Base-by-base conservation (phyloP, 2,888 invertebrate species). In the Ormia ochracea region DNA sequence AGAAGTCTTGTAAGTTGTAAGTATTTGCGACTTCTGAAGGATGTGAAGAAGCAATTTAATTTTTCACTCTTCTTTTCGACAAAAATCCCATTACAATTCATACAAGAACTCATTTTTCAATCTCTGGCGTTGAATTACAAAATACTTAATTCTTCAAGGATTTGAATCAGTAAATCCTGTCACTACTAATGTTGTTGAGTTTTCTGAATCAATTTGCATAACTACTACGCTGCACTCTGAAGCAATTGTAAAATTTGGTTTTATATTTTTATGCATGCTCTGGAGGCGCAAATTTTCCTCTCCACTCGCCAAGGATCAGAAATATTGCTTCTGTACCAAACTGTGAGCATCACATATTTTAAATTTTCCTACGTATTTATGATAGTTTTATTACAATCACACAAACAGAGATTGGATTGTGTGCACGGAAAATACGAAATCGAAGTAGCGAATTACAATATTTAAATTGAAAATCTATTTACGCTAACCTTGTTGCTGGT, bases 401-500 rank as follows among this genome's bases (percentile, higher is more conserved):
- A 31, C 10, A 70, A 59, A 50, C n/a, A n/a, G 41, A 19, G 38
- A 31, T 14, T 50, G n/a, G 5, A 19, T 36, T 33, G 45, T 43
- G n/a, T 23, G 10, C 3, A 19, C 3, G 3, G 26, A 14, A 38
- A 58, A 38, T 48, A 14, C 7, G 26, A 33, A 50, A 38, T 38
- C 33, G 10, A 10, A 26, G 1, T 14, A 1, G 0, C 9, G 31
- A 41, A 23, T 19, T 38, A 41, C 50, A 50, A 52, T 61, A 31
- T 61, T 41, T 28, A 58, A 68, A 73, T 73, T 50, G 68, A 61
- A 78, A 73, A 73, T 65, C 65, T 54, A 66, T 70, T 75, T 65
- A 50, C 58, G 69, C 58, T 70, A 79, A 79, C 74, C 65, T 79
- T 75, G 74, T 52, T 38, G 48, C 45, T 54, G 59, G 66, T 58